Percentiles rank a stretch among this genome's conserved stretches.
Conservation (phyloP, 2,797 vertebrate genomes). For the Pipistrellus nathusii region DNA sequence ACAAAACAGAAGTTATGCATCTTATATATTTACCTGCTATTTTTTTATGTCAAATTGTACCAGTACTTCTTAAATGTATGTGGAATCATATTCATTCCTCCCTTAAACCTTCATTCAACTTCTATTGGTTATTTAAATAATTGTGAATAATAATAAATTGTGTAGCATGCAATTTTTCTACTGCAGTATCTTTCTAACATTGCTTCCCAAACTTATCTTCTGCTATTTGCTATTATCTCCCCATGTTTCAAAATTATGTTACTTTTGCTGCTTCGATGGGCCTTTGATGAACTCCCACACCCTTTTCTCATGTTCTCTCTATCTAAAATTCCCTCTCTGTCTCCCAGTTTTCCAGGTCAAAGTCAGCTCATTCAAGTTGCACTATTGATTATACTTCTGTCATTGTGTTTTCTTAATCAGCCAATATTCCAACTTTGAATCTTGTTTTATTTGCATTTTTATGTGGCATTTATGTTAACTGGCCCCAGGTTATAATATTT, state of each 20-base stretch:
- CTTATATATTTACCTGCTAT: neutral
- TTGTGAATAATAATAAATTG: neutral
- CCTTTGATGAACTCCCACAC: neutral
- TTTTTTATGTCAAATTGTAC: neutral
- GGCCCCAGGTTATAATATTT: neutral
- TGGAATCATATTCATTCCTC: neutral
- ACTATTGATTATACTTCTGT: neutral
- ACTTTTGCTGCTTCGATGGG: neutral
- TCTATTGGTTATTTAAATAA: neutral
- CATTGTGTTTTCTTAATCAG: neutral
- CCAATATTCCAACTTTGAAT: neutral
- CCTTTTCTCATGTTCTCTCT: neutral
- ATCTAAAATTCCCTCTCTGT: neutral
- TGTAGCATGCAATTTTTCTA: neutral
- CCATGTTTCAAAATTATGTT: neutral
- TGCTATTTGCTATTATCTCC: neutral
- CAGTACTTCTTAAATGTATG: neutral
- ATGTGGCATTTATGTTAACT: neutral
- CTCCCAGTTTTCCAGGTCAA: neutral
- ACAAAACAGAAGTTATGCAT: neutral
- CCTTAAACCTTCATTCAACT: neutral
- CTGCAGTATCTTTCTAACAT: neutral
- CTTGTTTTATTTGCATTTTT: constrained; percentile 28
- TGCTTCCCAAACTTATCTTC: neutral
- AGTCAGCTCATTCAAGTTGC: neutral